Conservation (phyloP, 2,113 vertebrate species). For the Erythrocercus mccallii region DNA sequence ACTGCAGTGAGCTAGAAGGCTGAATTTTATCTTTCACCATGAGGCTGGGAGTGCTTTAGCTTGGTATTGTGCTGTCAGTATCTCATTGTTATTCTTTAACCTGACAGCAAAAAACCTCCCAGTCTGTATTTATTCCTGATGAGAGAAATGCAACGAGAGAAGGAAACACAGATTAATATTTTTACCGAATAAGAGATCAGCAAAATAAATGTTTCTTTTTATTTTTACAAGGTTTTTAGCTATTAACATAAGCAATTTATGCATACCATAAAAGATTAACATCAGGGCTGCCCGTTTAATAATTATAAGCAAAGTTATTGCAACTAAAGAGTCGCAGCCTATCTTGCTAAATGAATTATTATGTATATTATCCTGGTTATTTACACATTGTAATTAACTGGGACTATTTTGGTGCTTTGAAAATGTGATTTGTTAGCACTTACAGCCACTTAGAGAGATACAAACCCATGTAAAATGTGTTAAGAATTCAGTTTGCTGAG, state of each 20-base stretch:
- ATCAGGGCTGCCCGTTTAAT: neutral
- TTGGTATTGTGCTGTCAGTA: neutral
- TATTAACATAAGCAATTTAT: neutral
- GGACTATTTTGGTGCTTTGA: neutral
- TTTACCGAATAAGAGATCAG: neutral
- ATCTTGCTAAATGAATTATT: neutral
- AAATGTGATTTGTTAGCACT: neutral
- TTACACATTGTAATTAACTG: neutral
- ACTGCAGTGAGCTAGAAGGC: neutral
- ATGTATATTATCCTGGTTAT: neutral
- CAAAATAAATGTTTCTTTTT: neutral
- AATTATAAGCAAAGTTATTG: neutral
- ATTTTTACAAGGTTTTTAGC: neutral
- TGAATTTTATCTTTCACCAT: neutral
- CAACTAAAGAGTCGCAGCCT: neutral
- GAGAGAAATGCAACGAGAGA: neutral
- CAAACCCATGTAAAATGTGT: neutral
- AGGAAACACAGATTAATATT: neutral
- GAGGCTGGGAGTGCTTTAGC: neutral
- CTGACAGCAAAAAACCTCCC: neutral
- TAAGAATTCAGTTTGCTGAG: neutral
- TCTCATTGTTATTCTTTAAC: neutral
- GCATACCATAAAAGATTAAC: neutral
- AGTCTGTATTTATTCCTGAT: neutral
- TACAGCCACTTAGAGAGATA: neutral